A percentile compares a stretch with the other conserved stretches of the same genome.
Evolutionary conservation across 2,113 vertebrate genomes (phyloP).

Genomic region (Megaleporinus macrocephalus): DNA sequence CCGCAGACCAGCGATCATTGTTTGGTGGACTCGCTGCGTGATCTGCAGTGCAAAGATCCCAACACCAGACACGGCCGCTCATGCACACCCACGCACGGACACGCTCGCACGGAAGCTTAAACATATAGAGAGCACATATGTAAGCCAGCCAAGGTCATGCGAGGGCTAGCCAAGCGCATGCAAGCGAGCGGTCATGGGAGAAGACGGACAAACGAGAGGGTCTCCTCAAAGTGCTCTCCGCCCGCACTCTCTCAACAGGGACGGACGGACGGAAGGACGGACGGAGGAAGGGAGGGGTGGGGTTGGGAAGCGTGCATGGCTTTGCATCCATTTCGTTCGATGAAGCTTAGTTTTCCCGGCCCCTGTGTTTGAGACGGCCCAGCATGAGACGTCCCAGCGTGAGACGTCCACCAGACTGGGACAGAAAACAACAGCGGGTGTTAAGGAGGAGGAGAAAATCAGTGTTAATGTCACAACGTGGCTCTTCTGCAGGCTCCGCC

Average conservation of each 20-base stretch:
- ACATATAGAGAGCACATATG: not conserved
- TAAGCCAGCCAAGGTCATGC: slow-evolving; percentile 33
- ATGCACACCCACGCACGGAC: slow-evolving; percentile 14
- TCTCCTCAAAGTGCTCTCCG: slow-evolving; percentile 21
- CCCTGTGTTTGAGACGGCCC: not conserved
- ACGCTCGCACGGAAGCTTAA: not conserved
- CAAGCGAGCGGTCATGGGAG: not conserved
- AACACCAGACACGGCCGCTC: slow-evolving; percentile 14
- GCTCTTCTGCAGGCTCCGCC: not conserved
- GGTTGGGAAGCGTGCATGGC: slow-evolving; percentile 18
- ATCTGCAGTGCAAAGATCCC: slow-evolving; percentile 18
- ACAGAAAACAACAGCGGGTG: slow-evolving; percentile 44
- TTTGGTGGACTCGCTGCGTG: not conserved
- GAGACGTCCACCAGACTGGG: slow-evolving; percentile 4
- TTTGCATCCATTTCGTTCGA: slow-evolving; percentile 44
- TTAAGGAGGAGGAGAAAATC: slow-evolving; percentile 38
- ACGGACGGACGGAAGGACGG: not conserved
- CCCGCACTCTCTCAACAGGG: slow-evolving; percentile 29
- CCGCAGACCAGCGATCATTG: slow-evolving; percentile 36
- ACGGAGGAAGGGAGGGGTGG: not conserved
- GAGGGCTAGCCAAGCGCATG: slow-evolving; percentile 18
- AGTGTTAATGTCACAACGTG: slow-evolving; percentile 38
- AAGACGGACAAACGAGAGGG: not conserved
- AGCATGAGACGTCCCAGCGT: slow-evolving; percentile 1
- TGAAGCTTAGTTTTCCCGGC: not conserved